Conservation (phyloP, 2,888 invertebrate genomes). For the Lydus trimaculatus region DNA sequence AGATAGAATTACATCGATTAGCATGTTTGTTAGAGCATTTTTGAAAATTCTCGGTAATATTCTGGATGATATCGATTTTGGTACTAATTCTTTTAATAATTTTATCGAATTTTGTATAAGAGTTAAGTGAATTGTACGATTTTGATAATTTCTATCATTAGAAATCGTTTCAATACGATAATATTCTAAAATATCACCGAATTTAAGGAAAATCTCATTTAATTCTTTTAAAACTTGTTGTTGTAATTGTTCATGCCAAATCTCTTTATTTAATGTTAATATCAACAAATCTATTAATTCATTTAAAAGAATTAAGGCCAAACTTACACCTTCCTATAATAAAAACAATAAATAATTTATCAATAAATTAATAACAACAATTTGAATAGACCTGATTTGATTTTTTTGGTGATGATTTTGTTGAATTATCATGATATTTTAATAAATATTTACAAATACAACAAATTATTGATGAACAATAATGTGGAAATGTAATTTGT, state of each 20-base stretch:
- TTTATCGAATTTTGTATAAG: constrained; percentile 58
- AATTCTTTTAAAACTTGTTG: constrained; percentile 64
- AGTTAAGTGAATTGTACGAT: constrained; percentile 61
- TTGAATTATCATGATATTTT: background rate
- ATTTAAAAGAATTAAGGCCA: constrained; percentile 61
- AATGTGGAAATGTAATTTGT: constrained; percentile 61
- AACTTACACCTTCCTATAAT: constrained; percentile 64
- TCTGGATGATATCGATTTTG: constrained; percentile 56
- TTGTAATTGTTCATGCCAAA: constrained; percentile 65
- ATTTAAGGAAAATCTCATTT: constrained; percentile 64
- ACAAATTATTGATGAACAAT: constrained; percentile 59
- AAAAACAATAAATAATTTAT: background rate
- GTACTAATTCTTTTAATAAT: constrained; percentile 58
- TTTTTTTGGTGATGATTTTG: constrained; percentile 29
- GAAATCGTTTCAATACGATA: constrained; percentile 57
- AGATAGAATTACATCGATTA: constrained; percentile 62
- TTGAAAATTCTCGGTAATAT: constrained; percentile 61
- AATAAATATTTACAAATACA: constrained; percentile 52
- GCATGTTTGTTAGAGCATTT: constrained; percentile 55
- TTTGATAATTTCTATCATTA: constrained; percentile 47
- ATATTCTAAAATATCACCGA: constrained; percentile 67
- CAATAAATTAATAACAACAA: constrained; percentile 5
- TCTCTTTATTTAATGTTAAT: constrained; percentile 63
- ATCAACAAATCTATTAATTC: constrained; percentile 63
- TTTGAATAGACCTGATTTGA: constrained; percentile 23